phyloP scores from a whole-genome alignment of 2,797 vertebrate genomes.

The Sebastes dallii region DNA sequence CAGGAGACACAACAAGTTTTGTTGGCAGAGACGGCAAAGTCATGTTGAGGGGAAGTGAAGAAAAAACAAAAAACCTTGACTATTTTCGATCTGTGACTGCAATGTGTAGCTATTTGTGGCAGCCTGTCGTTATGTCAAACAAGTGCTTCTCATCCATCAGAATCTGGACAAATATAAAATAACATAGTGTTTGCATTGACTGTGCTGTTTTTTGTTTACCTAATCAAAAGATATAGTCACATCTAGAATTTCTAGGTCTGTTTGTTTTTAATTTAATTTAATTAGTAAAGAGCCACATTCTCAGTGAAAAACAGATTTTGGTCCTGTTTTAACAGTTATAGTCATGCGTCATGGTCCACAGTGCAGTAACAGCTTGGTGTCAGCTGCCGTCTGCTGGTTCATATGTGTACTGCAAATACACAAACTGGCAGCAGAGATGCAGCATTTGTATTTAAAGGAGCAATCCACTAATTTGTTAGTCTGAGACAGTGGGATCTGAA shows the following conservation, averaged over 20 bases:
- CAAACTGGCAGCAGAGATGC: neutral
- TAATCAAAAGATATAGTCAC: neutral
- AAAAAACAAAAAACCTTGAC: neutral
- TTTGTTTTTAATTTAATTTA: neutral
- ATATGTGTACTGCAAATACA: neutral
- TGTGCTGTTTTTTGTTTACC: neutral
- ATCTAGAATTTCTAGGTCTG: neutral
- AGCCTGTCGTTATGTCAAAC: neutral
- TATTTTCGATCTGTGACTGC: neutral
- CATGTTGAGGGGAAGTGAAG: neutral
- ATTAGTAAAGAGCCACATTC: neutral
- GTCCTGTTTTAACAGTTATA: neutral
- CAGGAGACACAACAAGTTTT: neutral
- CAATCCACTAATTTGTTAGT: neutral
- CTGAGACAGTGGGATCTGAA: neutral
- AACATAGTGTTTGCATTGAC: neutral
- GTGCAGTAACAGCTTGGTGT: neutral
- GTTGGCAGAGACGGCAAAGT: neutral
- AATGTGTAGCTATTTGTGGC: neutral
- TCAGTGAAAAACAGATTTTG: neutral
- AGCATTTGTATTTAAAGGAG: neutral
- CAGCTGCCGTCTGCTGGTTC: constrained; percentile 48
- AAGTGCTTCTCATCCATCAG: neutral
- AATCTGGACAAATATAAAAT: neutral
- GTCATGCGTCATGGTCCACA: neutral